Evolutionary conservation across 2,797 vertebrate genomes (phyloP), one percentile per base, ranked within the genome.

Genomic region (Acipenser ruthenus): DNA sequence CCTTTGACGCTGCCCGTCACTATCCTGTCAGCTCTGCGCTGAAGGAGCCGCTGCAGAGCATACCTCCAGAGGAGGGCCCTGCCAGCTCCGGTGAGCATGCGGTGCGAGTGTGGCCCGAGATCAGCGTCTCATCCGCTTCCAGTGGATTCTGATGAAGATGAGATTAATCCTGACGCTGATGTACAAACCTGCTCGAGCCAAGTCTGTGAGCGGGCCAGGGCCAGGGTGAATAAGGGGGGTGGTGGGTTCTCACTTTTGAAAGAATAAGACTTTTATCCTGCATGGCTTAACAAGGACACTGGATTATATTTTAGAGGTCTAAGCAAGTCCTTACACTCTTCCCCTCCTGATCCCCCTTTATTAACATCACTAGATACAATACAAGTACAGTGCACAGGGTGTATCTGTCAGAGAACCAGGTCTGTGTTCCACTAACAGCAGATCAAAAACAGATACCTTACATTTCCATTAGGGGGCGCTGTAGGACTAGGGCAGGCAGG

Each of bases 161-260:
- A 73, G 79, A 67, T 82, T 88, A 87, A 89, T 89, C 87, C 84
- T 77, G 23, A 71, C 74, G 75, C 73, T 84, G 84, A 84, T 72
- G 76, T 75, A 77, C 73, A 68, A 74, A 71, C 74, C 72, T 64
- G 62, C 66, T 65, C 67, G 75, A 81, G 82, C 84, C 87, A 84
- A 84, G 74, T 70, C 69, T 77, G 66, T 68, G 72, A 67, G 60
- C 69, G 62, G 65, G 59, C 15, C 60, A 37, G 13, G 6, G 65
- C 64, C 66, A 65, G 63, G 55, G 49, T 69, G 67, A 71, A 73
- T 75, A 73, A 73, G 67, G 71, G 56, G 49, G 59, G 65, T 72
- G 67, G 75, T 71, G 13, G 48, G 9, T 18, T 47, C 50, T 59
- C 53, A 68, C 65, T 64, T 13, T 4, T 10, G 65, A 63, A 76